Evolutionary conservation across 2,888 invertebrate species (phyloP).

Genomic region (Pseudococcus jackbeardsleyi): DNA sequence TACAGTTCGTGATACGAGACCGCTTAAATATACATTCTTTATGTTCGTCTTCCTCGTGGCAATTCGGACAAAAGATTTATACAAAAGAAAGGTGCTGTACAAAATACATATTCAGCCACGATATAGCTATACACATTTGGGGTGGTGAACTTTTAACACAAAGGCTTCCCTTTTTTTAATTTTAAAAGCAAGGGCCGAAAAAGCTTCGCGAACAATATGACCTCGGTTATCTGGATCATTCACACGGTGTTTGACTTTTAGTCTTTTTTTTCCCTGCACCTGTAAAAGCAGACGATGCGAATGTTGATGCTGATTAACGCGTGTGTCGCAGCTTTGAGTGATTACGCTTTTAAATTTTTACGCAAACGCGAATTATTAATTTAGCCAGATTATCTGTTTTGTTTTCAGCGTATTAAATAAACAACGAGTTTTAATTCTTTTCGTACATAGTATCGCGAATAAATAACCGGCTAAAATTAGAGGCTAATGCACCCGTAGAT

Average conservation of each 20-base stretch:
- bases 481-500: neutral
- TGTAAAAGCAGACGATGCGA: neutral
- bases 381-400: constrained; percentile 9
- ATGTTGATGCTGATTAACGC: constrained; percentile 36
- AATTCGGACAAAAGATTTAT: constrained; percentile 13
- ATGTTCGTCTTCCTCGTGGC: constrained; percentile 35
- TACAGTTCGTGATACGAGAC: neutral
- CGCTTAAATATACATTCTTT: constrained; percentile 45
- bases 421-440: constrained; percentile 17
- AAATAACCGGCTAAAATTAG: neutral
- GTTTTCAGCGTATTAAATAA: neutral
- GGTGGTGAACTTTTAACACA: constrained; percentile 44
- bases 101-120: neutral
- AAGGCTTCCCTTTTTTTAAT: constrained; percentile 46
- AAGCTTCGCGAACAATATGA: constrained; percentile 21
- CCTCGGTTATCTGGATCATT: constrained; percentile 43
- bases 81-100: constrained; percentile 16
- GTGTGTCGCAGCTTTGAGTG: constrained; percentile 14
- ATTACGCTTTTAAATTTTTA: constrained; percentile 30
- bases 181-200: neutral
- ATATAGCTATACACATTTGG: neutral
- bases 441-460: neutral
- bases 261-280: neutral
- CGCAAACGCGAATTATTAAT: constrained; percentile 1
- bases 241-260: constrained; percentile 30